Evolutionary conservation across 35 echinoderm and acorn worm species (phyloP).

Genomic region (Anneissia japonica): DNA sequence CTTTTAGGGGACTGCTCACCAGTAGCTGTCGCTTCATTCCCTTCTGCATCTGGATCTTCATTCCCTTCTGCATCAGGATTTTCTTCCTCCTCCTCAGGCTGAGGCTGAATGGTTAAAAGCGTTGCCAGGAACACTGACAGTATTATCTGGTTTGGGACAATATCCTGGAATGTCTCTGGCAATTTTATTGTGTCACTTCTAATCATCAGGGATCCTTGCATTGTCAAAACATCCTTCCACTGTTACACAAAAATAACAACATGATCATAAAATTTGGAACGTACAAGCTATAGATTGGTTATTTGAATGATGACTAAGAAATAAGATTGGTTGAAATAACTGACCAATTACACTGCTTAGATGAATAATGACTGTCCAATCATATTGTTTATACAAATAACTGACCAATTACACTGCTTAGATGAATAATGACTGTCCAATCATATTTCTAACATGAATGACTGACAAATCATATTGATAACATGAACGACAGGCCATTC

Average conservation of each 20-base stretch:
- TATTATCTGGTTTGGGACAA: conserved; percentile 20
- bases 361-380: no score
- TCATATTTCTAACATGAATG: no score
- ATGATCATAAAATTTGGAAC: no score
- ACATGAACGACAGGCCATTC: no score
- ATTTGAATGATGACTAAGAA: no score
- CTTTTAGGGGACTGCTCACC: not conserved
- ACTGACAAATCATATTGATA: no score
- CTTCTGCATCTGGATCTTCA: not conserved
- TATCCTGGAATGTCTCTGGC: not conserved
- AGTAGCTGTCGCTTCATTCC: not conserved
- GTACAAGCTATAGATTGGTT: no score
- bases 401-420: no score
- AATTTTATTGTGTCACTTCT: not conserved
- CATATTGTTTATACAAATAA: no score
- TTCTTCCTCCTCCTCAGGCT: not conserved
- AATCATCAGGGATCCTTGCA: not conserved
- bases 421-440: no score
- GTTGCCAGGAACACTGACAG: conserved; percentile 32
- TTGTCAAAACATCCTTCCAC: not conserved
- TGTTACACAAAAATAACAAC: not conserved
- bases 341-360: no score
- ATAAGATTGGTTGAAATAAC: no score
- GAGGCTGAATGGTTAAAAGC: not conserved
- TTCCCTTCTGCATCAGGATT: not conserved